Conservation (phyloP, 1,140 invertebrate species). For the Zeugodacus cucurbitae region DNA sequence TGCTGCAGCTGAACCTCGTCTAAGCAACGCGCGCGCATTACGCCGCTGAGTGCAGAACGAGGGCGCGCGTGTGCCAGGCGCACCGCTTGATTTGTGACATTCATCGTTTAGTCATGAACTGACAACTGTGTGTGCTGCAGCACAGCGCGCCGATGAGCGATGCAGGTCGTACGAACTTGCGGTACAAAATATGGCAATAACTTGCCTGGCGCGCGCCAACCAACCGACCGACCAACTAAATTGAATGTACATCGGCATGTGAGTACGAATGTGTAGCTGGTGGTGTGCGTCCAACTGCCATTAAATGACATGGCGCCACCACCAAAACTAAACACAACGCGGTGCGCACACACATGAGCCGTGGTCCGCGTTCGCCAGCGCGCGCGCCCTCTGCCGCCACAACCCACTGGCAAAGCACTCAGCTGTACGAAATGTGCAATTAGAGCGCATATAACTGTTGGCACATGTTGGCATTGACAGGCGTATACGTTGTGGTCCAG, state of each 20-base stretch:
- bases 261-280: background rate
- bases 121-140: too few relatives aligned
- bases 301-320: constrained; percentile 22
- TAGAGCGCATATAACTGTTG: constrained; percentile 29
- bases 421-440: constrained; percentile 29
- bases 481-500: background rate
- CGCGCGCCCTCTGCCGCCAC: background rate
- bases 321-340: constrained; percentile 10
- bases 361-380: background rate
- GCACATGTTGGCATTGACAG: constrained; percentile 10
- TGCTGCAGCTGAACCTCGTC: background rate
- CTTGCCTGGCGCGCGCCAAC: background rate
- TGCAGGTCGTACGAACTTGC: background rate
- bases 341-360: background rate
- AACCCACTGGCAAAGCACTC: background rate
- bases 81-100: constrained; percentile 31
- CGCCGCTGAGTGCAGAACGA: background rate
- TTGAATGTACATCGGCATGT: background rate
- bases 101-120: constrained; percentile 9
- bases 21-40: background rate
- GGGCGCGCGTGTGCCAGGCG: background rate
- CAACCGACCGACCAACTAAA: background rate
- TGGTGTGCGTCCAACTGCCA: background rate
- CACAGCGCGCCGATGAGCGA: background rate
- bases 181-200: background rate